phyloP scores from a whole-genome alignment of 1,140 invertebrate species.

The Geopemphigus sp. region DNA sequence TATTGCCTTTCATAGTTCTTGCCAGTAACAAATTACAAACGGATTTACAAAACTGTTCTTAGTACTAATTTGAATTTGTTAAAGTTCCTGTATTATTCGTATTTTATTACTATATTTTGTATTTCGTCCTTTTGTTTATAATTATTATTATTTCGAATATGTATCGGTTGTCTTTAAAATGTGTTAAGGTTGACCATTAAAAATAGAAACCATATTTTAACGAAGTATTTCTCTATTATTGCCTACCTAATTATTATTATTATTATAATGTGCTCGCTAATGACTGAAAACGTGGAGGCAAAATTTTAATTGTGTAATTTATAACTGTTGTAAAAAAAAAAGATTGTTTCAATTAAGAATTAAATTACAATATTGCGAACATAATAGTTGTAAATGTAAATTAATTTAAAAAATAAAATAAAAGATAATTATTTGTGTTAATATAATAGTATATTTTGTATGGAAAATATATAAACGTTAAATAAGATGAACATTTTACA shows the following conservation, averaged over 20 bases:
- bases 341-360: conserved; percentile 19
- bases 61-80: conserved; percentile 26
- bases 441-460: conserved; percentile 48
- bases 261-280: conserved; percentile 39
- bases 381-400: conserved; percentile 24
- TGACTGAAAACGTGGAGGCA: conserved; percentile 38
- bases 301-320: conserved; percentile 41
- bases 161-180: background rate
- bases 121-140: conserved; percentile 27
- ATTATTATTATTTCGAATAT: conserved; percentile 9
- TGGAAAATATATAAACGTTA: conserved; percentile 40
- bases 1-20: conserved; percentile 10
- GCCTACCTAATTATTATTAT: conserved; percentile 13
- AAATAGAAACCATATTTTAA: conserved; percentile 6
- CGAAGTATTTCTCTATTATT: conserved; percentile 38
- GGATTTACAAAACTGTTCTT: background rate
- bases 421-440: conserved; percentile 42
- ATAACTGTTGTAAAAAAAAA: conserved; percentile 31
- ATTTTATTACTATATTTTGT: conserved; percentile 34
- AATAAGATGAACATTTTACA: conserved; percentile 19
- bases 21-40: conserved; percentile 28
- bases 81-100: conserved; percentile 48
- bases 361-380: background rate
- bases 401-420: conserved; percentile 24
- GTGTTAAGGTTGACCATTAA: background rate